Evolutionary conservation across 2,113 vertebrate genomes (phyloP).

Genomic region (Noturus placidus): DNA sequence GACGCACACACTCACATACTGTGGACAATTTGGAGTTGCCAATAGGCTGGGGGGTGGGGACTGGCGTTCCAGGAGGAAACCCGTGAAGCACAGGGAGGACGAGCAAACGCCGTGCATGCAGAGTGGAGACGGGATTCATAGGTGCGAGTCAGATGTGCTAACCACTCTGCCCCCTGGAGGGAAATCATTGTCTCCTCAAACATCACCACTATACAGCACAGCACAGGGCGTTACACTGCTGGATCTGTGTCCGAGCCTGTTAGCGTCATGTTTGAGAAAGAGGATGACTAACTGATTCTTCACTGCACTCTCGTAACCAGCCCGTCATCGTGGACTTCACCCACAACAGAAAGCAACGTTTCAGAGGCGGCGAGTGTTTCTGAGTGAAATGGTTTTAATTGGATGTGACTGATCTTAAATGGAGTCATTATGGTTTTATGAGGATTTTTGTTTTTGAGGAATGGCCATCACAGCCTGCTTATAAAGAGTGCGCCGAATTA

Average conservation of each 20-base stretch:
- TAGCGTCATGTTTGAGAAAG: conserved; percentile 23
- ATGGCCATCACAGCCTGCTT: background rate
- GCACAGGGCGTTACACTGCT: background rate
- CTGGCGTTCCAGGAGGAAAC: too few relatives aligned
- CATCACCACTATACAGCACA: background rate
- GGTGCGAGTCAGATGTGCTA: too few relatives aligned
- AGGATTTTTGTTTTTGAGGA: conserved; percentile 47
- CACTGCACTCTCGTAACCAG: conserved; percentile 50
- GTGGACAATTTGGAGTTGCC: too few relatives aligned
- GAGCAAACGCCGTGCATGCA: too few relatives aligned
- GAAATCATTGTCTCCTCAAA: background rate
- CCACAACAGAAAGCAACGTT: conserved; percentile 57
- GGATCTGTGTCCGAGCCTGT: background rate
- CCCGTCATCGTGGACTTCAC: conserved; percentile 57
- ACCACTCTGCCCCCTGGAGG: too few relatives aligned
- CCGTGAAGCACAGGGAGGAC: too few relatives aligned
- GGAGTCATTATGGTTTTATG: conserved; percentile 54
- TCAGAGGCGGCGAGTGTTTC: conserved; percentile 51
- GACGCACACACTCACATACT: too few relatives aligned
- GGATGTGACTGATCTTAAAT: conserved; percentile 55
- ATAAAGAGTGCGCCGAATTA: conserved; percentile 61
- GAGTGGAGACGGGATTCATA: too few relatives aligned
- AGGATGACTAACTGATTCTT: conserved; percentile 33
- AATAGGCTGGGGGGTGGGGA: too few relatives aligned
- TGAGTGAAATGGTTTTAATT: conserved; percentile 58